Conservation (phyloP, 2,113 vertebrate genomes). For the Eulemur macaco region DNA sequence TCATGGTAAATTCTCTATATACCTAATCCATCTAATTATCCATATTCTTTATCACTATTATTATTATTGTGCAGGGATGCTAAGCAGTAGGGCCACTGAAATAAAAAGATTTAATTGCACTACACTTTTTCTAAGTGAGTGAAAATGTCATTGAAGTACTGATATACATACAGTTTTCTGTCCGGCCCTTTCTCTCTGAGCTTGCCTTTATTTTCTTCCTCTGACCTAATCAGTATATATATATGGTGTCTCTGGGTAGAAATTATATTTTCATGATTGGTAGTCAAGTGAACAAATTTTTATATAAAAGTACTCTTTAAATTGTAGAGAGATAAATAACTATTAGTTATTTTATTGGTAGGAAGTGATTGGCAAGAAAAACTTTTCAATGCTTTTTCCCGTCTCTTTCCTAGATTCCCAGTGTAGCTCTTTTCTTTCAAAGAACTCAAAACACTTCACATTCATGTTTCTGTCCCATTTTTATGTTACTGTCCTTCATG, state of each 20-base stretch:
- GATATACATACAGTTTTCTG: background rate
- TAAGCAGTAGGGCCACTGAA: conserved; percentile 2
- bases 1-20: conserved; percentile 9
- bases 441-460: background rate
- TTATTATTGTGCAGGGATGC: background rate
- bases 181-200: conserved; percentile 15
- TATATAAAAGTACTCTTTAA: background rate
- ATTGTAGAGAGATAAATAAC: background rate
- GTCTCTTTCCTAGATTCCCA: background rate
- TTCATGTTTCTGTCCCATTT: conserved; percentile 20
- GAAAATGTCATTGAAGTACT: conserved; percentile 32
- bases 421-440: conserved; percentile 17
- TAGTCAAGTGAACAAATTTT: conserved; percentile 9
- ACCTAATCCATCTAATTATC: conserved; percentile 27
- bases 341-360: conserved; percentile 30
- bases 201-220: background rate
- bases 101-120: conserved; percentile 49
- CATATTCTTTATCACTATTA: conserved; percentile 35
- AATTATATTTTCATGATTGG: background rate
- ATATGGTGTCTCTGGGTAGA: background rate
- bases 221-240: background rate
- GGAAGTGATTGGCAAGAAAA: background rate
- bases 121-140: conserved; percentile 9
- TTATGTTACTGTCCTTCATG: background rate
- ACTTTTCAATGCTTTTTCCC: background rate